Conservation (phyloP, 2,113 vertebrate genomes). For the Chiloscyllium plagiosum region DNA sequence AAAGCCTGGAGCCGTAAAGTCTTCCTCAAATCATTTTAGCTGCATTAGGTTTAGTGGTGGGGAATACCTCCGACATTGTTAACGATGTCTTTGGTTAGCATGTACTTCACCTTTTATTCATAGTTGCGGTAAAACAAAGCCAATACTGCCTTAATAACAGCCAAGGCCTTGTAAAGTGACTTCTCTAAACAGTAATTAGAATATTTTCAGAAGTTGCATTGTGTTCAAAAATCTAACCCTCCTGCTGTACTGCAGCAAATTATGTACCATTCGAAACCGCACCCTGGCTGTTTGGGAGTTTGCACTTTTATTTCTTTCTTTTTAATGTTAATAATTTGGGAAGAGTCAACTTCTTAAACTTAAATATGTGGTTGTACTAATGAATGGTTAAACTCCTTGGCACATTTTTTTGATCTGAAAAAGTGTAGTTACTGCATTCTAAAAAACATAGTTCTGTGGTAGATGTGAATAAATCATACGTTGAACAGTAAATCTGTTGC, state of each 20-base stretch:
- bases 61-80: neutral
- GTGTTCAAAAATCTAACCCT: neutral
- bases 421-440: slow-evolving; percentile 5
- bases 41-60: neutral
- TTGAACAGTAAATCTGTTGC: slow-evolving; percentile 28
- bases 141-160: neutral
- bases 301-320: neutral
- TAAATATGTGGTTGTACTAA: neutral
- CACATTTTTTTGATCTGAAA: neutral
- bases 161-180: neutral
- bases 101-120: neutral
- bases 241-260: neutral
- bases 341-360: neutral
- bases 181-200: neutral
- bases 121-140: neutral
- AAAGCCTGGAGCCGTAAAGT: neutral
- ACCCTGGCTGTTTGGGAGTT: neutral
- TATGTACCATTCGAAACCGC: neutral
- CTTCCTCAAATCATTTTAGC: neutral
- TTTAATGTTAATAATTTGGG: neutral
- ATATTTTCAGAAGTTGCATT: neutral
- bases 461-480: slow-evolving; percentile 10
- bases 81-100: neutral
- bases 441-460: neutral
- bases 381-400: neutral